Evolutionary conservation across 2,797 vertebrate species (phyloP), one percentile per base, ranked within the genome.

Genomic region (Gambelia wislizenii): DNA sequence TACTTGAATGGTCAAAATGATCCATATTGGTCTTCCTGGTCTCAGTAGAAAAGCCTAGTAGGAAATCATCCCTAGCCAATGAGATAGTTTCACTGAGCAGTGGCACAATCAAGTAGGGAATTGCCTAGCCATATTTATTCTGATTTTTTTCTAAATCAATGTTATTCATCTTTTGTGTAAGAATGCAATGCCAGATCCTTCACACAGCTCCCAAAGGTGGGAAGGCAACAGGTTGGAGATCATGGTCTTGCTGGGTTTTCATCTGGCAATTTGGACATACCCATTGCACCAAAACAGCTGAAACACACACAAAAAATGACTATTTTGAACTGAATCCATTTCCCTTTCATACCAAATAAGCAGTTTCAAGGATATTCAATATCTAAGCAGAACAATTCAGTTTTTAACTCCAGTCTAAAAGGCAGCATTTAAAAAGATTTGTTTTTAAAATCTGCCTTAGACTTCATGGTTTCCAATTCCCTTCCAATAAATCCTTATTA

Each of bases 251-350:
- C 89, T 90, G 54, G 6, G 76, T 2, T 64, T 82, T 78, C 0
- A 0, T 0, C 42, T 54, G 75, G 12, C 52, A 5, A 64, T 72
- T n/a, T 42, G 0, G 0, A 0, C 10, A 1, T 77, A 61, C 22
- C 9, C 85, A 83, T 67, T 20, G n/a, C 87, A 82, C 87, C 75
- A 88, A 89, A 6, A 4, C 70, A 70, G 22, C 72, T 83, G 7
- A 89, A 2, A 74, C 16, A 89, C 33, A 4, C n/a, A n/a, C n/a
- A 8, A 1, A 0, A 4, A 27, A 3, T 64, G 25, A n/a, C 30
- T 54, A 64, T 82, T 64, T 42, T 61, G 56, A 47, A 30, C 36
- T 22, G n/a, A 42, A 83, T 59, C 18, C 16, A 49, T n/a, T 44
- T 9, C 44, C 42, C 0, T 89, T 84, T 76, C 5, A 76, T 76